Base-by-base conservation (phyloP, 92 coral and sea anemone species). In the Porites lobata region DNA sequence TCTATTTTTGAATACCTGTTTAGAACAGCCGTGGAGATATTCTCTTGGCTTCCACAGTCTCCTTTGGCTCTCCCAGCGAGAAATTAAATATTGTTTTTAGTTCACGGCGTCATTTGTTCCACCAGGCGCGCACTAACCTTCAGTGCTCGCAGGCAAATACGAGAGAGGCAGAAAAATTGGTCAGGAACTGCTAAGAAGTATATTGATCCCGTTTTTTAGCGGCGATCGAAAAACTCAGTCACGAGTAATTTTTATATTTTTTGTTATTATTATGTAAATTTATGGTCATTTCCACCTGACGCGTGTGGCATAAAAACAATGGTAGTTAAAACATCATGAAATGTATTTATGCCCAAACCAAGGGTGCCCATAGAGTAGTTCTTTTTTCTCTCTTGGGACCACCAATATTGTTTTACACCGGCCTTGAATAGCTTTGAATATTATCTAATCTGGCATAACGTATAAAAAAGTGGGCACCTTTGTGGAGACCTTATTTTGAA, bases 1-100 rank as follows among this genome's bases (percentile, higher is more conserved):
- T 65, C n/a, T 64, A 47, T 47, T 63, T 64, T 43, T 63, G 68
- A 79, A 79, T 79, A 79, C 83, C 83, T 79, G 83, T 56, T 65
- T 15, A 21, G 58, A 65, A n/a, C 50, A 63, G 71, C 73, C 29
- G 83, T 12, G 11, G 61, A 9, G 63, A 70, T 18, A 38, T 79
- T 79, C 38, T 79, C 19, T 79, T 79, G 21, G 12, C 18, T 78
- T 56, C 66, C 18, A 22, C 67, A 26, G 47, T 21, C 57, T 63
- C 29, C 73, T 63, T 63, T 56, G 64, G 38, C 71, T 63, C 71
- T 79, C 72, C 83, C 47, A 65, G 59, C 10, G 83, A 7, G 83
- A 47, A 10, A 47, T 63, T 65, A 19, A 50, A 78, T 50, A 4
- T 64, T 14, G 10, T 65, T 64, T 61, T 65, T 64, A 38, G 12